Evolutionary conservation across 2,888 invertebrate genomes (phyloP), one percentile per base, ranked within the genome.

Genomic region (Eupithecia vulgata): DNA sequence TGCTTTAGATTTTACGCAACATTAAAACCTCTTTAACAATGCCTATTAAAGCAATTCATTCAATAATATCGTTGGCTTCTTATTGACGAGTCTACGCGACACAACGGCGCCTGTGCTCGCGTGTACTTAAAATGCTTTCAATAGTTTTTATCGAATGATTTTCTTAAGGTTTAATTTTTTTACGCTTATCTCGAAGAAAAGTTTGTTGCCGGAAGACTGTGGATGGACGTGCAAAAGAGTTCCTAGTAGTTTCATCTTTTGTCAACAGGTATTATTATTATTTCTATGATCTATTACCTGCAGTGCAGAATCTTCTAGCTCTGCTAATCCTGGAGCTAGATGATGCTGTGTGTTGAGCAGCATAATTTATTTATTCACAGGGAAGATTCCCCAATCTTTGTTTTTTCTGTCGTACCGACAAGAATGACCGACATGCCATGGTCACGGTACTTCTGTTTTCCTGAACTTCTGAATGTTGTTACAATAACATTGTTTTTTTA

Each of bases 1-100:
- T 57, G 21, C 12, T 25, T 57, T 57, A 25, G 25, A 1, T 25
- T 52, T 57, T 57, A 57, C 57, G 57, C n/a, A 57, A 57, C 34
- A 61, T 61, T 17, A 61, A 17, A 34, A 61, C 34, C 35, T 35
- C 61, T 15, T 34, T 62, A 35, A 35, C 30, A 34, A 62, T 17
- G 30, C 15, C 30, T 35, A 35, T 62, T 62, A 62, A 35, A 62
- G 35, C 62, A 62, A 62, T 62, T 62, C 62, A 62, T 17, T 35
- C 61, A 61, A 35, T 62, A n/a, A 35, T 10, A 35, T 61, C 17
- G 62, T 35, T 88, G 91, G 90, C 89, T 92, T 91, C 91, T 88
- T 91, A 92, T 93, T 93, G 93, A 90, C 85, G 87, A 89, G 88
- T 88, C 91, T 91, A 90, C 86, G 86, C 94, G 94, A 86, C 94